Evolutionary conservation across 2,113 vertebrate species (phyloP), one percentile per base, ranked within the genome.

Genomic region (Chiloscyllium plagiosum): DNA sequence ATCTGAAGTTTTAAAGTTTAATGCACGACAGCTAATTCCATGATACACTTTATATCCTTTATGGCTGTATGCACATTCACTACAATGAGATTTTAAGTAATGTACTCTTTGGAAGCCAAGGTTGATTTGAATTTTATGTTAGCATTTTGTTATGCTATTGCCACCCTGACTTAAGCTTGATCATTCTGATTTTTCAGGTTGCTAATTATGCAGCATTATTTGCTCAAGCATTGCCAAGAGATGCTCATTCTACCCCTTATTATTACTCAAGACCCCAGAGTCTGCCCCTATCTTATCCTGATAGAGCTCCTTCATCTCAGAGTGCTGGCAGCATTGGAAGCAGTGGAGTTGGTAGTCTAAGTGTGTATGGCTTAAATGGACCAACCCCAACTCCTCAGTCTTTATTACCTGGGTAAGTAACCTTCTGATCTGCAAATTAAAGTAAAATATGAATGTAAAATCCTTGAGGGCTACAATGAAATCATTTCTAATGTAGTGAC

Each of bases 181-280:
- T 70, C 33, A 50, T 76, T 72, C 1, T 95, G 42, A 29, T 42
- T 96, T 96, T 96, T 17, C 97, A 99, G 99, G 98, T 98, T 29
- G 98, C 98, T 72, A 98, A 97, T 97, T 99, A 98, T 76, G 98
- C 98, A 2, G 96, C 98, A 0, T 96, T 99, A 83, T 99, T 99
- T 95, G 98, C 99, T 96, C 99, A 99, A 96, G 98, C 98, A 0
- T 97, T 99, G 95, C 99, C 99, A 10, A 97, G 99, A 94, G 99
- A 99, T 93, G 98, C 99, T 96, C 99, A 99, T 96, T 99, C 99
- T 17, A 99, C 99, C 19, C 99, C 99, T 0, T 99, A 99, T 96
- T 99, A 99, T 97, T 99, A 98, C 86, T 98, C 99, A 83, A 97
- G 99, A 96, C 99, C 99, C 0, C 99, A 99, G 96, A 99, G 98